Conservation (phyloP, 2,113 vertebrate species). For the Typhlomys cinereus region DNA sequence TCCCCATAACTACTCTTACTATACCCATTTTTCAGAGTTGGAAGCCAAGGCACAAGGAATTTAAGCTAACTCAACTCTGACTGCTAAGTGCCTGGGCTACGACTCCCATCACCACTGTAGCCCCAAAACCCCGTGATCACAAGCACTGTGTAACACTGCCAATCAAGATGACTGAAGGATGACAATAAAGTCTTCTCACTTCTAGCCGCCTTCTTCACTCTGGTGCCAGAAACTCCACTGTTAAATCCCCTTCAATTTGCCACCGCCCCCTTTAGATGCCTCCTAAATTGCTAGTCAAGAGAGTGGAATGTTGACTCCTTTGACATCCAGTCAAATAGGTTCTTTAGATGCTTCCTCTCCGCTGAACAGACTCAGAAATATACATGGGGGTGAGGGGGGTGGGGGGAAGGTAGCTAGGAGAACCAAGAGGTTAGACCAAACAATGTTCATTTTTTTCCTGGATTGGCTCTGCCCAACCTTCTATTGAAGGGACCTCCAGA, state of each 20-base stretch:
- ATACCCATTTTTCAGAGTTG: neutral
- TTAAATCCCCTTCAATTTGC: neutral
- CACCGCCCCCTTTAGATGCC: neutral
- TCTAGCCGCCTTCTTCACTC: neutral
- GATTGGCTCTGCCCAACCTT: neutral
- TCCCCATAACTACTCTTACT: neutral
- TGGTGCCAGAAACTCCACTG: neutral
- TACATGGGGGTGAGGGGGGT: neutral
- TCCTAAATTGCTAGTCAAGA: neutral
- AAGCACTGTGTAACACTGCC: neutral
- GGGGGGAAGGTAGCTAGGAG: neutral
- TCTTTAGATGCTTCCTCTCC: constrained; percentile 20
- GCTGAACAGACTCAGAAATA: neutral
- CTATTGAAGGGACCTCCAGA: neutral
- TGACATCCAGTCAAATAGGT: neutral
- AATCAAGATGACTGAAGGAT: neutral
- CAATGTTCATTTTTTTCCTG: neutral
- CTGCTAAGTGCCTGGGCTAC: neutral
- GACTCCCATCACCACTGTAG: neutral
- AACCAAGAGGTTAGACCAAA: neutral
- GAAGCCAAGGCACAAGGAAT: constrained; percentile 5
- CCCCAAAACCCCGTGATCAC: neutral
- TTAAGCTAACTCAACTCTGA: neutral
- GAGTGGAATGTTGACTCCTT: neutral
- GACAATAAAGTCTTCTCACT: neutral